Evolutionary conservation across 2,797 vertebrate species (phyloP).

Genomic region (Rhinogobio ventralis): DNA sequence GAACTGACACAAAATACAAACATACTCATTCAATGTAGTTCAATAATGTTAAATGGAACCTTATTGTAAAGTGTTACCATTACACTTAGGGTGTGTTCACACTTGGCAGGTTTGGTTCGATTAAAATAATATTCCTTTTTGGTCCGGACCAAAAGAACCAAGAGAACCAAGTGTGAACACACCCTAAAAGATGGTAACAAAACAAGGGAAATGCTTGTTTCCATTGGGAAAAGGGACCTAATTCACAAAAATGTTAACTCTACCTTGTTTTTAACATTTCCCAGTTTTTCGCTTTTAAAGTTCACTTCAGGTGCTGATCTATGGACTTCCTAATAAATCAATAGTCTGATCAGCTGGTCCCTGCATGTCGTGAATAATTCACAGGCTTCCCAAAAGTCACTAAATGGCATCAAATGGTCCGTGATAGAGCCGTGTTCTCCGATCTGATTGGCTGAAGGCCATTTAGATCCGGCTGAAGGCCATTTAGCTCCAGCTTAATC

Average conservation of each 20-base stretch:
- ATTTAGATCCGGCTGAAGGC: neutral
- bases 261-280: neutral
- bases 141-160: neutral
- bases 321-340: neutral
- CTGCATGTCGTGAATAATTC: neutral
- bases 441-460: constrained; percentile 24
- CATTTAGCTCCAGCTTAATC: neutral
- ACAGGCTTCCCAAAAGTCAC: constrained; percentile 10
- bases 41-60: neutral
- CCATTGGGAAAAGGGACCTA: neutral
- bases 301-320: neutral
- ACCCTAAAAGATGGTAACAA: neutral
- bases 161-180: neutral
- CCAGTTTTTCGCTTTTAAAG: neutral
- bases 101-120: neutral
- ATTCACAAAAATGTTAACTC: neutral
- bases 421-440: neutral
- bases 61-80: neutral
- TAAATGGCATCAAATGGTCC: neutral
- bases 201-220: neutral
- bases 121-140: neutral
- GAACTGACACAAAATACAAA: neutral
- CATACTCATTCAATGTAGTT: neutral
- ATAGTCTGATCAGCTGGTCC: neutral
- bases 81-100: neutral